phyloP scores from a whole-genome alignment of 1,140 invertebrate species.

The Pentalonia nigronervosa region DNA sequence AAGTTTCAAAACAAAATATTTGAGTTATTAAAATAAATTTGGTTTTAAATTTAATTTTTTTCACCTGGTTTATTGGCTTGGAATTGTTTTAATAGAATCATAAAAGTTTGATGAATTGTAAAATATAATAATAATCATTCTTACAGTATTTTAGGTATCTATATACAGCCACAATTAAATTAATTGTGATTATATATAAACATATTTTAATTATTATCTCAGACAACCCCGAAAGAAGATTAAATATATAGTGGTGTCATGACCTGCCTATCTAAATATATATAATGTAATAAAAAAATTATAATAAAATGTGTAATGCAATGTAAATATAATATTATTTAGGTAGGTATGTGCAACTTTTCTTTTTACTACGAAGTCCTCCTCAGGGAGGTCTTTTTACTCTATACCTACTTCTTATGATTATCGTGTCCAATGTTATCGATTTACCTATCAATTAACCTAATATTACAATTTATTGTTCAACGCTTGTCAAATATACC shows the following conservation, averaged over 20 bases:
- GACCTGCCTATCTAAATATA: background rate
- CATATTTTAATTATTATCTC: background rate
- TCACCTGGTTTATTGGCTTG: background rate
- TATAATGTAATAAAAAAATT: too few species aligned
- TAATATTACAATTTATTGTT: background rate
- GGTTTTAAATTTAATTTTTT: slow-evolving; percentile 12
- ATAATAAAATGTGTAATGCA: too few species aligned
- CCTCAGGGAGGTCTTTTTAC: too few species aligned
- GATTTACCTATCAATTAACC: background rate
- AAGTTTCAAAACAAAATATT: background rate
- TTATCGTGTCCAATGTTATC: background rate
- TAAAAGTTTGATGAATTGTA: background rate
- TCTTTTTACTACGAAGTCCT: background rate
- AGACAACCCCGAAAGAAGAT: background rate
- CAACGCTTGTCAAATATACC: background rate
- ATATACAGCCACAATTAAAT: background rate
- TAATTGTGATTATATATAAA: background rate
- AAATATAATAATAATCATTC: background rate
- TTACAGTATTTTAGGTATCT: too few species aligned
- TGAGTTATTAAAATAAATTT: background rate
- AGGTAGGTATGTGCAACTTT: background rate
- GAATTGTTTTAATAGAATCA: background rate
- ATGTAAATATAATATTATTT: too few species aligned
- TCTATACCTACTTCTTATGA: background rate
- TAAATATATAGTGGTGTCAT: background rate